Conservation (phyloP, 2,113 vertebrate genomes). For the Hypanus sabinus region DNA sequence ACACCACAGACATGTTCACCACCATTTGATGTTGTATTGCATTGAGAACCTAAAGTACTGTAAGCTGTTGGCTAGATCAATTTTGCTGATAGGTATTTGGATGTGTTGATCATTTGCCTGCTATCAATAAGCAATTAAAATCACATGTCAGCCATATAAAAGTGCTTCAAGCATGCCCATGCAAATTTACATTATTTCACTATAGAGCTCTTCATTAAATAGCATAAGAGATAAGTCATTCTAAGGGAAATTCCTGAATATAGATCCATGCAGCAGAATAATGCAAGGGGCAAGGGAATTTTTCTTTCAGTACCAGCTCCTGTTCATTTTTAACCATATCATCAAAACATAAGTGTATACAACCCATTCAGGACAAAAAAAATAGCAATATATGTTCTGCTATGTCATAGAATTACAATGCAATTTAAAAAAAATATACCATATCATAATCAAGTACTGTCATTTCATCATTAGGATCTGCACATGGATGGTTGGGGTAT, state of each 20-base stretch:
- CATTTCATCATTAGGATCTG: background rate
- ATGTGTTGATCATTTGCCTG: constrained; percentile 20
- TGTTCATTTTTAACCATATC: background rate
- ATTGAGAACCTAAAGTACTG: background rate
- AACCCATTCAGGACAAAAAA: background rate
- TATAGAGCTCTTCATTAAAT: background rate
- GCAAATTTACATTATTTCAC: constrained; percentile 30
- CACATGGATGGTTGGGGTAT: too few relatives aligned
- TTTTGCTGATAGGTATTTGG: constrained; percentile 22
- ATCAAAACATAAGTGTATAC: background rate
- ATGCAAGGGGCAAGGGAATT: background rate
- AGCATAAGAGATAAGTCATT: background rate
- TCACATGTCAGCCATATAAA: background rate
- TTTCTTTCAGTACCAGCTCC: background rate
- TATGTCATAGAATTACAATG: background rate
- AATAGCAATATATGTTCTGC: background rate
- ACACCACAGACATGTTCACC: background rate
- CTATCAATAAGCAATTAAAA: constrained; percentile 31
- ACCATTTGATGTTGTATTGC: background rate
- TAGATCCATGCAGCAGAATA: constrained; percentile 25
- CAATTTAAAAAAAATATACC: background rate
- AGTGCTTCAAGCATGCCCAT: constrained; percentile 9
- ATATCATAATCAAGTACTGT: too few relatives aligned
- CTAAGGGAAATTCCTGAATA: constrained; percentile 30
- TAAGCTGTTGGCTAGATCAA: background rate